phyloP scores from a whole-genome alignment of 2,888 invertebrate genomes.

The Protonemura montana region DNA sequence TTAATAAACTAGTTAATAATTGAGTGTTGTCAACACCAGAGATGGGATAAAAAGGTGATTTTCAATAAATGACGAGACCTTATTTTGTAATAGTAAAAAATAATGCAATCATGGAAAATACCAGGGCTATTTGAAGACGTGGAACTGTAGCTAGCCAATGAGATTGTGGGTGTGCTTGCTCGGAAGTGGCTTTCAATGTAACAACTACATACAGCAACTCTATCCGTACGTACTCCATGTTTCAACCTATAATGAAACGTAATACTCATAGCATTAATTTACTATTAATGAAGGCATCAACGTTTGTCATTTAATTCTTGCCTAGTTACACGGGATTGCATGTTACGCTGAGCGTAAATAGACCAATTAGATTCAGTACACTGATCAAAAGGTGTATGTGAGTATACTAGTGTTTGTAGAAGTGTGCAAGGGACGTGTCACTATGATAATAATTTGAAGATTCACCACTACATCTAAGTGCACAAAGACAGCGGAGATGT shows the following conservation, averaged over 20 bases:
- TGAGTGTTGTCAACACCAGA: too few relatives aligned
- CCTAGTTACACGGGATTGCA: background rate
- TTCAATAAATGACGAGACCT: too few relatives aligned
- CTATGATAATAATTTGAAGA: slow-evolving; percentile 7
- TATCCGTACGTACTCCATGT: too few relatives aligned
- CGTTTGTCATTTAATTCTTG: background rate
- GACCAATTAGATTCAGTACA: background rate
- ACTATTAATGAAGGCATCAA: background rate
- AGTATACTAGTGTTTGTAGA: background rate
- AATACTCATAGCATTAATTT: background rate
- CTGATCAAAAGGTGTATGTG: background rate
- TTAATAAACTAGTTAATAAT: too few relatives aligned
- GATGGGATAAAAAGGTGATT: background rate
- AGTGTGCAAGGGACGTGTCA: background rate
- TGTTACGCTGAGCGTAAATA: background rate
- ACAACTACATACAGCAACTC: too few relatives aligned
- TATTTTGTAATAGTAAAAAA: too few relatives aligned
- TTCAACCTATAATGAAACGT: too few relatives aligned
- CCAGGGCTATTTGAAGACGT: too few relatives aligned
- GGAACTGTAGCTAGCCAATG: too few relatives aligned
- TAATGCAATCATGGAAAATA: too few relatives aligned
- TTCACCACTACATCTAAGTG: background rate
- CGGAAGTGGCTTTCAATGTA: too few relatives aligned
- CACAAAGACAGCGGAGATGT: background rate
- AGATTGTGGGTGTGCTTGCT: too few relatives aligned